A percentile compares a stretch with the other conserved stretches of the same genome.
Conservation (phyloP, 2,797 vertebrate species). For the Kryptopterus vitreolus region DNA sequence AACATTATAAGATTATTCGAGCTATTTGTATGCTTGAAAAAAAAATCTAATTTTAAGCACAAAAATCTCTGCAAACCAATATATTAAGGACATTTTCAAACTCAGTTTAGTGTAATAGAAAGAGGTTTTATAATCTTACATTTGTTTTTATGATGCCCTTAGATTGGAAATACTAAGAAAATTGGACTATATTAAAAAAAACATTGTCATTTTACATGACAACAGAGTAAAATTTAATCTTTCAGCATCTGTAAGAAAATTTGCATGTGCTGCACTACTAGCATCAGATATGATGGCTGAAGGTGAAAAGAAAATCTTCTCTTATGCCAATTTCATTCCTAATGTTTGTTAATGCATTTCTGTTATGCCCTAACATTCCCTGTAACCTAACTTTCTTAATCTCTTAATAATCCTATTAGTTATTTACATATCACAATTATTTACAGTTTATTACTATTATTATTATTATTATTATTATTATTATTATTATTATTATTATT, state of each 20-base stretch:
- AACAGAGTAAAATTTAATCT: conserved; percentile 32
- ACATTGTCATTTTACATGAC: conserved; percentile 22
- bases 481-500: too few species aligned
- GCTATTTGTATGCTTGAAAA: neutral
- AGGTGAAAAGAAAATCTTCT: conserved; percentile 5
- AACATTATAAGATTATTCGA: neutral
- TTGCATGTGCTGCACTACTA: neutral
- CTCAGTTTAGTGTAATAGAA: neutral
- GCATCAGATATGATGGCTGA: neutral
- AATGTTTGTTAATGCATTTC: neutral
- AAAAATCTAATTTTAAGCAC: neutral
- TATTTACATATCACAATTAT: neutral
- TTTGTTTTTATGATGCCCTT: neutral
- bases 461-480: too few species aligned
- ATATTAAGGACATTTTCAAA: neutral
- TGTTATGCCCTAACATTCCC: neutral
- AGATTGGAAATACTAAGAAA: too few species aligned
- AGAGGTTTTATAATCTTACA: neutral
- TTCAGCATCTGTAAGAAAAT: conserved; percentile 40
- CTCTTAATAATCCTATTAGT: neutral
- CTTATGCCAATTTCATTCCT: neutral
- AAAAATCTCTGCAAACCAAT: neutral
- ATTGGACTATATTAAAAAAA: neutral
- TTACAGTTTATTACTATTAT: neutral
- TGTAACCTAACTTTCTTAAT: neutral